A percentile compares a stretch with the other conserved stretches of the same genome.
phyloP scores from a whole-genome alignment of 2,888 invertebrate species.

The Xylophagus ater region DNA sequence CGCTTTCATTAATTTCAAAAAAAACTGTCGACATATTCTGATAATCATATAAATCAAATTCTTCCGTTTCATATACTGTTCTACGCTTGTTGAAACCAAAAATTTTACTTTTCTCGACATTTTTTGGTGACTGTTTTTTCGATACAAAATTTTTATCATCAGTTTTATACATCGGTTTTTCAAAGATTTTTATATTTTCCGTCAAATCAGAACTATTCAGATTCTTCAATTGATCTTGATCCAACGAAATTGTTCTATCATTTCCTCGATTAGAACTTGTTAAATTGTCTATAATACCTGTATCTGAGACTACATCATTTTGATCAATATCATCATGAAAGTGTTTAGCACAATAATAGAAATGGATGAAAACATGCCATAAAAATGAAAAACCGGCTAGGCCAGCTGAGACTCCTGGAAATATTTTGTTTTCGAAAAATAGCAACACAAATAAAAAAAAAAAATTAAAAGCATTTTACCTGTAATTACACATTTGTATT shows the following conservation, averaged over 20 bases:
- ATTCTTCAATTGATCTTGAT: not conserved
- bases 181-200: conserved; percentile 17
- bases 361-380: conserved; percentile 19
- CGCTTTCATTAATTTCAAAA: conserved; percentile 18
- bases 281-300: conserved; percentile 15
- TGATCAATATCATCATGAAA: conserved; percentile 7
- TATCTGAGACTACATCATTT: not conserved
- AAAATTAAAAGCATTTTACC: conserved; percentile 12
- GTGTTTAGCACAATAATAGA: conserved; percentile 16
- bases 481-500: conserved; percentile 19
- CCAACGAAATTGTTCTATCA: conserved; percentile 1
- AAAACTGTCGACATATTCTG: conserved; percentile 18
- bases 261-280: conserved; percentile 9
- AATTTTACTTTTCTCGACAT: conserved; percentile 18
- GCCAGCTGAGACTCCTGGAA: conserved; percentile 19
- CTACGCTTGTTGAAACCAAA: conserved; percentile 18
- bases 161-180: conserved; percentile 17
- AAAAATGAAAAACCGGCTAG: conserved; percentile 19
- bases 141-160: conserved; percentile 20
- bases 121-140: conserved; percentile 16
- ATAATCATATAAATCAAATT: conserved; percentile 16
- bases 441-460: no score
- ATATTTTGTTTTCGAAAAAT: no score
- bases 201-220: conserved; percentile 6
- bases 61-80: conserved; percentile 17